Evolutionary conservation across 2,113 vertebrate genomes (phyloP).

Genomic region (Mirounga angustirostris): DNA sequence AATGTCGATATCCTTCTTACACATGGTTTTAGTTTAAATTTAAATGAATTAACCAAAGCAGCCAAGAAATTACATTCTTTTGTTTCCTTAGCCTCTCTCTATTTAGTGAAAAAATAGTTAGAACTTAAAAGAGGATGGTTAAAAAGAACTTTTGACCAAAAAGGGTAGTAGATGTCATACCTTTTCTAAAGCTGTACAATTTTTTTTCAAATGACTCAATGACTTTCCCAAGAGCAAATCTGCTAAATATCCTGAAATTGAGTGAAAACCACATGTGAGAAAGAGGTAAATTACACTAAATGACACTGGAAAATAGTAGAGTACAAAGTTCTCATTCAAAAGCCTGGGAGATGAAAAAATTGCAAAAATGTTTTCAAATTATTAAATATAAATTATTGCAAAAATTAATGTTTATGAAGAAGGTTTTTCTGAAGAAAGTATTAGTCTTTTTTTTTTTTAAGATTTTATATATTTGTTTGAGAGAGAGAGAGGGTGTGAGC

Average conservation of each 20-base stretch:
- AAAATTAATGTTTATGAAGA: conserved; percentile 5
- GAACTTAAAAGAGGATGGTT: not conserved
- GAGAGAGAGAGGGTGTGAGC: not conserved
- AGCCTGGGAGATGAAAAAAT: not conserved
- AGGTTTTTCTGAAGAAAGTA: conserved; percentile 47
- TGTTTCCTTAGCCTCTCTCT: conserved; percentile 3
- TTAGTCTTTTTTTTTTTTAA: not conserved
- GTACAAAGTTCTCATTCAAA: not conserved
- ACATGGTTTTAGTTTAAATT: conserved; percentile 57
- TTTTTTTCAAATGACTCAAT: conserved; percentile 57
- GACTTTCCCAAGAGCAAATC: conserved; percentile 37
- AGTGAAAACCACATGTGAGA: conserved; percentile 55
- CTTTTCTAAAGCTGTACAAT: conserved; percentile 30
- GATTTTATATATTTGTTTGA: not conserved
- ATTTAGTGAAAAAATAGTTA: conserved; percentile 42
- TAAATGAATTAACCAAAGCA: conserved; percentile 9
- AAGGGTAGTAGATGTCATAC: not conserved
- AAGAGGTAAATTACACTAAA: conserved; percentile 35
- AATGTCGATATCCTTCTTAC: not conserved
- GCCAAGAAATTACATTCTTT: not conserved
- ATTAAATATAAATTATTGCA: conserved; percentile 28
- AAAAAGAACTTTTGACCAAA: conserved; percentile 38
- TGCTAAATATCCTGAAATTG: conserved; percentile 63
- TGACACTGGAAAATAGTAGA: not conserved
- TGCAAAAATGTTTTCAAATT: not conserved